Base-by-base conservation (phyloP, 2,888 invertebrate species). In the Corythucha ciliata region DNA sequence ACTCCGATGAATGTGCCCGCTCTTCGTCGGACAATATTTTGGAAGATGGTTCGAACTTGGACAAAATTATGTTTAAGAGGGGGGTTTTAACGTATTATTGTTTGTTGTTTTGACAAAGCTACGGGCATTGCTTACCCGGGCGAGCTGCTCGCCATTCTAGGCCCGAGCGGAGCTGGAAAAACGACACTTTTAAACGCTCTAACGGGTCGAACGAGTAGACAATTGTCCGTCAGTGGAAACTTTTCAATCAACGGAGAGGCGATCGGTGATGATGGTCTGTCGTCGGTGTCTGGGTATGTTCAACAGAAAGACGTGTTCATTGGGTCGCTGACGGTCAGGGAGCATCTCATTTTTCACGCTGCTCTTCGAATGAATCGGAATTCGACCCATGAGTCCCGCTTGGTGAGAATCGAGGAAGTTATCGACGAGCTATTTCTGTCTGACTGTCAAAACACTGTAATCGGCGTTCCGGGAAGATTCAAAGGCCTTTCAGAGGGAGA, bases 401-500 rank as follows among this genome's bases (percentile, higher is more conserved):
- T 86, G 72, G 72, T 75, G 29, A 71, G 90, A 59, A 90, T 91
- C 0, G 81, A 88, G 61, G 85, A 88, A 71, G 90, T 92, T 2
- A 83, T 92, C 59, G 72, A 77, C 8, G n/a, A 52, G 48, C 22
- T 52, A 12, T 47, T 47, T 26, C 34, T 94, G 7, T 69, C 69
- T 10, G 80, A 79, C 62, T 83, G 86, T 63, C 74, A 73, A 0
- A 71, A 81, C 60, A 85, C 85, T 0, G 74, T 78, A 59, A 72
- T 89, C 25, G 80, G 80, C 63, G 77, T 80, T 10, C 72, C 86
- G 0, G 93, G 92, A 0, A 71, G 86, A 14, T 72, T 87, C 32
- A 90, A 90, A 71, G 93, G 94, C 0, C 83, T 93, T 33, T 91
- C 91, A 1, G 92, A 92, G 0, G 94, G 94, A 0, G 92, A 93